Conservation (phyloP, 2,113 vertebrate genomes). For the Dendrocopos noguchii region DNA sequence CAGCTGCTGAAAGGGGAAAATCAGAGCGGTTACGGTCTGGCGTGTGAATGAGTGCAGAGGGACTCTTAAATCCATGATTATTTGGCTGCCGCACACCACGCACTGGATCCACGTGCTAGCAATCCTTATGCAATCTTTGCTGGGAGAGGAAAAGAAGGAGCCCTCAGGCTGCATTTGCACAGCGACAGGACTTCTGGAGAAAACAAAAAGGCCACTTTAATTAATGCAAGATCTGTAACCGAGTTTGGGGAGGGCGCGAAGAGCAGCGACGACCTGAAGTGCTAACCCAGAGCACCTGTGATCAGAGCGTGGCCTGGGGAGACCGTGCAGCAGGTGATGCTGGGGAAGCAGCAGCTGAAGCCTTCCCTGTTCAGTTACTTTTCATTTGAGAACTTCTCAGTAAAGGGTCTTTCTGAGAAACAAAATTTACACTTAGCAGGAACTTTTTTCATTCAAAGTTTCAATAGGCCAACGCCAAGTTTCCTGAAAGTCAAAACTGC, state of each 20-base stretch:
- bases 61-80: constrained; percentile 74
- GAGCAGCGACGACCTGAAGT: not conserved
- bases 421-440: not conserved
- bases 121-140: constrained; percentile 64
- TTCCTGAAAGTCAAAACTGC: not conserved
- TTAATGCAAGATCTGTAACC: not conserved
- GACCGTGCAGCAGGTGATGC: accelerated
- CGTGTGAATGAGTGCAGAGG: constrained; percentile 71
- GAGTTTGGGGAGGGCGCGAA: not conserved
- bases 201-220: not conserved
- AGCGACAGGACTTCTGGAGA: not conserved
- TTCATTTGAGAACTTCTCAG: not conserved
- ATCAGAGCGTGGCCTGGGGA: accelerated
- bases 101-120: constrained; percentile 63
- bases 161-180: constrained; percentile 3
- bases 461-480: not conserved
- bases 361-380: not conserved
- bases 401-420: not conserved
- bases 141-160: constrained; percentile 19
- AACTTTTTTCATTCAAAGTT: not conserved
- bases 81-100: constrained; percentile 71
- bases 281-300: not conserved
- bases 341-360: constrained; percentile 24
- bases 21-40: constrained; percentile 70
- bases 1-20: constrained; percentile 74